These are phyloP conservation scores for Strix uralensis DNA, from an alignment of 2,113 vertebrate genomes.

Conservation along the genomic window DNA sequence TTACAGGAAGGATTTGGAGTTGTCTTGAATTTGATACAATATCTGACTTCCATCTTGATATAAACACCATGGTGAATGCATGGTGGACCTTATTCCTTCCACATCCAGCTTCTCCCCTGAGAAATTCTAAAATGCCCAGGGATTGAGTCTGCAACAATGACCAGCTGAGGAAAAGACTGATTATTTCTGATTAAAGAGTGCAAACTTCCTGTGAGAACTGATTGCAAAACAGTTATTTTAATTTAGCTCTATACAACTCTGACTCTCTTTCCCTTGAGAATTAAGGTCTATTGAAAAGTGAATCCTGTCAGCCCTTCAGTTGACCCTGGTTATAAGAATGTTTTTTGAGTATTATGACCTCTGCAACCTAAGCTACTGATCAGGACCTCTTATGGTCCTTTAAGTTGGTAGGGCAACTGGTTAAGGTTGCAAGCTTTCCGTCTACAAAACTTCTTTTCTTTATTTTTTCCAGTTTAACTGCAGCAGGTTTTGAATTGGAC, in stretches of 20 bases:
- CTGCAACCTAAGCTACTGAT: neutral
- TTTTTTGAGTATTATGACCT: neutral
- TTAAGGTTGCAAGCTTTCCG: neutral
- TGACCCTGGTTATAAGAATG: slow-evolving; percentile 39
- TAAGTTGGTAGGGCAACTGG: neutral
- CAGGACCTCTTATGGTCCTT: neutral
- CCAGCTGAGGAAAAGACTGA: slow-evolving; percentile 28
- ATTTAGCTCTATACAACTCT: slow-evolving; percentile 37
- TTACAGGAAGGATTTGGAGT: slow-evolving; percentile 39
- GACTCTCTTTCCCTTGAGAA: slow-evolving; percentile 17
- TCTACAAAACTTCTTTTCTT: neutral
- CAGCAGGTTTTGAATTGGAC: neutral
- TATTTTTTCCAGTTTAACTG: neutral
- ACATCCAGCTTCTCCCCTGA: slow-evolving; percentile 24
- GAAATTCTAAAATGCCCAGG: slow-evolving; percentile 1
- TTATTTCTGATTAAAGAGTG: slow-evolving; percentile 25
- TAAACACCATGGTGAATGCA: neutral
- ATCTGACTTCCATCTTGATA: slow-evolving; percentile 18
- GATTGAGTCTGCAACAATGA: slow-evolving; percentile 45
- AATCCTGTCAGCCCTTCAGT: slow-evolving; percentile 47
- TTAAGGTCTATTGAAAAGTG: slow-evolving; percentile 60
- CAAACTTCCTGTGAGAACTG: slow-evolving; percentile 45
- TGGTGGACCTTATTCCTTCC: neutral
- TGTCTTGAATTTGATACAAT: neutral
- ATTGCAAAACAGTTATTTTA: slow-evolving; percentile 39